These are phyloP conservation scores for Equus przewalskii DNA, from an alignment of 2,113 vertebrate genomes.

Conservation along the genomic window DNA sequence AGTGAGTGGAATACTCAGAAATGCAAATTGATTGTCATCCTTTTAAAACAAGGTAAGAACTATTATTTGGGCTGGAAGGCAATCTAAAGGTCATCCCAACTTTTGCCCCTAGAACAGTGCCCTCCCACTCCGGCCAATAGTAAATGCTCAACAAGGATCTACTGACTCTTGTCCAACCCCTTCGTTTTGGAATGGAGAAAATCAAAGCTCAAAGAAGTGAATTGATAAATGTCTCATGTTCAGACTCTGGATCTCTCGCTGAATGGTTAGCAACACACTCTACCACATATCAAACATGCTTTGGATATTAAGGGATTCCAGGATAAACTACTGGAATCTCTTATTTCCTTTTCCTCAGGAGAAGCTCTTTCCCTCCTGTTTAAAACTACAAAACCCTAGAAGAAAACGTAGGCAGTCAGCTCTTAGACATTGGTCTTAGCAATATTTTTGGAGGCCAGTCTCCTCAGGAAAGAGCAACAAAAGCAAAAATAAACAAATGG, in stretches of 20 bases:
- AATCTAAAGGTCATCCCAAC: not conserved
- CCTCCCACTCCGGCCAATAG: not conserved
- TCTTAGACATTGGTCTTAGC: too few species aligned
- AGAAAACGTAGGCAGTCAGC: too few species aligned
- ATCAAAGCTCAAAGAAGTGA: not conserved
- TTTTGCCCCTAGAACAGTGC: not conserved
- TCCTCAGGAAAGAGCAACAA: too few species aligned
- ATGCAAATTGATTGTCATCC: not conserved
- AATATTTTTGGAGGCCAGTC: too few species aligned
- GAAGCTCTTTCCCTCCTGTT: not conserved
- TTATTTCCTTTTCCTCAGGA: not conserved
- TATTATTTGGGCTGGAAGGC: not conserved
- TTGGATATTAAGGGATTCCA: not conserved
- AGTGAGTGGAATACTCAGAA: not conserved
- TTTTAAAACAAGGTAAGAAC: not conserved
- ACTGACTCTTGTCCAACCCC: not conserved
- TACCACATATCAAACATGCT: not conserved
- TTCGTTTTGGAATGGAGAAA: not conserved
- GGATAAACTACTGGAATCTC: not conserved
- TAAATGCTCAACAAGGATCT: not conserved
- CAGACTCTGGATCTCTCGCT: not conserved
- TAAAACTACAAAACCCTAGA: constrained; percentile 11
- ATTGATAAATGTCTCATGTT: not conserved
- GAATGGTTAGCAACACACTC: not conserved
- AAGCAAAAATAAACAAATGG: too few species aligned